Evolutionary conservation across 2,888 invertebrate species (phyloP).

Genomic region (Bimastos eiseni): DNA sequence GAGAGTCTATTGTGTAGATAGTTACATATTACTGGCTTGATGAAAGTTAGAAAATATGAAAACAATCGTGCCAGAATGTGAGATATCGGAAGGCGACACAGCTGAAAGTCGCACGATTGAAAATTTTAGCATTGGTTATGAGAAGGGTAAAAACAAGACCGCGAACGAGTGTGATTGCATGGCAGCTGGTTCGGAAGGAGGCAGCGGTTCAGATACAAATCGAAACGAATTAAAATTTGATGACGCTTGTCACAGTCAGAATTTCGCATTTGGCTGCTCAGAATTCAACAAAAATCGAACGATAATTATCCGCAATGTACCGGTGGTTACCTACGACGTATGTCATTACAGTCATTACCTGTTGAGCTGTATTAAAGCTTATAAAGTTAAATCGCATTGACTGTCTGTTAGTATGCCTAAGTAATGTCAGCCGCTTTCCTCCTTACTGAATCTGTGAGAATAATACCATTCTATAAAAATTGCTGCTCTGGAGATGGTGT

Average conservation of each 20-base stretch:
- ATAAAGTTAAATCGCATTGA: neutral
- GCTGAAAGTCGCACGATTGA: neutral
- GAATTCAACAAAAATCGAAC: slow-evolving; percentile 45
- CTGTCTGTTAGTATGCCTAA: neutral
- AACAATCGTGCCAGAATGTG: neutral
- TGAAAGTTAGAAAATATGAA: neutral
- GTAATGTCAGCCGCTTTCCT: neutral
- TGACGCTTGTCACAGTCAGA: neutral
- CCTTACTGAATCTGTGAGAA: neutral
- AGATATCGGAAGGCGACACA: neutral
- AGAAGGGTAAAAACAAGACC: neutral
- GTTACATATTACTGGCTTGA: neutral
- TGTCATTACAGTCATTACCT: neutral
- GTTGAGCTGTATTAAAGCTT: neutral
- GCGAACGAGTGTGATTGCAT: neutral
- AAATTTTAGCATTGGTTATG: neutral
- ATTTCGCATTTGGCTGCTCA: slow-evolving; percentile 25
- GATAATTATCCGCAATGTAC: slow-evolving; percentile 43
- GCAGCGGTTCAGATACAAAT: neutral
- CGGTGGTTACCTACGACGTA: slow-evolving; percentile 45
- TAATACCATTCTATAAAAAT: neutral
- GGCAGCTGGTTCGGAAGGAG: slow-evolving; percentile 5
- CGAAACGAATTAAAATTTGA: neutral
- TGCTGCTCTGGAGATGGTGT: too few species aligned
- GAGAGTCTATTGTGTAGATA: neutral